These are phyloP conservation scores for Diplolepis rosae DNA, from an alignment of 2,888 invertebrate genomes.

Conservation along the genomic window DNA sequence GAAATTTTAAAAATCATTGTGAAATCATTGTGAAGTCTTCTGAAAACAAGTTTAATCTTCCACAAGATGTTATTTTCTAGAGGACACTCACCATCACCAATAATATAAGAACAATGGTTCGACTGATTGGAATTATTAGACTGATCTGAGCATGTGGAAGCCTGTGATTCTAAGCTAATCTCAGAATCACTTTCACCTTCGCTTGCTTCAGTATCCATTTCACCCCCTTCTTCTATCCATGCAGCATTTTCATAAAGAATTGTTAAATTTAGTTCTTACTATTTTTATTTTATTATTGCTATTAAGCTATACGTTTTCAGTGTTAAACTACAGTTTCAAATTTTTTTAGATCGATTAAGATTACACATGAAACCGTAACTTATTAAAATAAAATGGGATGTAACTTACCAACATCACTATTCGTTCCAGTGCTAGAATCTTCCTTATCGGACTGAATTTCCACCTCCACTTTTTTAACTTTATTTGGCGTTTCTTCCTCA, in stretches of 20 bases:
- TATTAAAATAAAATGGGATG: neutral
- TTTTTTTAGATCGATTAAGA: too few relatives aligned
- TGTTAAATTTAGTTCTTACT: too few relatives aligned
- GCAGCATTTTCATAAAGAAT: slow-evolving; percentile 67
- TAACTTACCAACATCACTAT: slow-evolving; percentile 76
- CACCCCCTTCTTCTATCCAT: slow-evolving; percentile 72
- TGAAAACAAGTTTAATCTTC: neutral
- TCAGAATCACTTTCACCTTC: slow-evolving; percentile 74
- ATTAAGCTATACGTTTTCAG: neutral
- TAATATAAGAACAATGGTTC: slow-evolving; percentile 71
- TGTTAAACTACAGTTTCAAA: neutral
- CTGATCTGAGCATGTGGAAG: slow-evolving; percentile 70
- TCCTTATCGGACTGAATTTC: slow-evolving; percentile 79
- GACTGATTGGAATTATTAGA: slow-evolving; percentile 70
- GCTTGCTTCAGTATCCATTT: slow-evolving; percentile 76
- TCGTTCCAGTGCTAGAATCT: slow-evolving; percentile 74
- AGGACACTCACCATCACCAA: slow-evolving; percentile 74
- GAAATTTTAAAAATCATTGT: too few relatives aligned
- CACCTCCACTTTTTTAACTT: slow-evolving; percentile 86
- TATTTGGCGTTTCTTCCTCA: slow-evolving; percentile 80
- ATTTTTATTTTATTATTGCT: slow-evolving; percentile 42
- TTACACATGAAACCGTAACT: neutral
- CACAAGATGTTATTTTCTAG: slow-evolving; percentile 31
- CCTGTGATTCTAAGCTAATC: slow-evolving; percentile 74
- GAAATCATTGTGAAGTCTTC: too few relatives aligned